These are phyloP conservation scores for Indicator indicator DNA, from an alignment of 2,113 vertebrate species.

Conservation along the genomic window DNA sequence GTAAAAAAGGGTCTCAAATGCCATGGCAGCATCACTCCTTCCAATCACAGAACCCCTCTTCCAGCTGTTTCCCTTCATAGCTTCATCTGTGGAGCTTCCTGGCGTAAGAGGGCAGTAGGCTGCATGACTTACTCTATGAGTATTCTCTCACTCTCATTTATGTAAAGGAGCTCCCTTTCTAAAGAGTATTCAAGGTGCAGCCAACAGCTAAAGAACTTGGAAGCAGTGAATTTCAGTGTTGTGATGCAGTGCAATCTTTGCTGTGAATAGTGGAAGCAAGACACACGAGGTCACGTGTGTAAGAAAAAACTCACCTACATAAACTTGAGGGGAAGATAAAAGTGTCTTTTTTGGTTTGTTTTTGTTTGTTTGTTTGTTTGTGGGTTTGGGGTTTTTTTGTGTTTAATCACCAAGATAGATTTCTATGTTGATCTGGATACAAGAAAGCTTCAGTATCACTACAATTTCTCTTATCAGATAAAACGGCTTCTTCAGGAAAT, in stretches of 20 bases:
- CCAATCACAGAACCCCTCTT: neutral
- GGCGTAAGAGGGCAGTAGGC: neutral
- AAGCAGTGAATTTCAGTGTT: neutral
- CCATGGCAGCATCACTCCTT: neutral
- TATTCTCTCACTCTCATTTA: neutral
- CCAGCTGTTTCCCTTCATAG: neutral
- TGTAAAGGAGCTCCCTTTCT: neutral
- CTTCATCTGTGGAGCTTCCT: neutral
- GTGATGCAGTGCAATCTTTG: fast-evolving
- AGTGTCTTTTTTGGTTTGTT: neutral
- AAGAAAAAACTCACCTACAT: neutral
- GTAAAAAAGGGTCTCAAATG: neutral
- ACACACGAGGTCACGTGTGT: neutral
- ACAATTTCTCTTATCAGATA: neutral
- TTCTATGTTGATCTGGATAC: neutral
- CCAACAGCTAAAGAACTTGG: neutral
- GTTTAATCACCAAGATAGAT: neutral
- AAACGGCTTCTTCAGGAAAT: neutral
- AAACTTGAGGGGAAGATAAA: neutral
- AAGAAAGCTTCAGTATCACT: neutral
- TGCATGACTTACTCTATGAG: neutral
- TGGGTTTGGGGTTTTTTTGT: no score
- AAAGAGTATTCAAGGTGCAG: neutral
- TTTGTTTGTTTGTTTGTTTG: no score
- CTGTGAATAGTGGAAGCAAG: neutral